Evolutionary conservation across 2,888 invertebrate genomes (phyloP).

Genomic region (Calephelis perditalis): DNA sequence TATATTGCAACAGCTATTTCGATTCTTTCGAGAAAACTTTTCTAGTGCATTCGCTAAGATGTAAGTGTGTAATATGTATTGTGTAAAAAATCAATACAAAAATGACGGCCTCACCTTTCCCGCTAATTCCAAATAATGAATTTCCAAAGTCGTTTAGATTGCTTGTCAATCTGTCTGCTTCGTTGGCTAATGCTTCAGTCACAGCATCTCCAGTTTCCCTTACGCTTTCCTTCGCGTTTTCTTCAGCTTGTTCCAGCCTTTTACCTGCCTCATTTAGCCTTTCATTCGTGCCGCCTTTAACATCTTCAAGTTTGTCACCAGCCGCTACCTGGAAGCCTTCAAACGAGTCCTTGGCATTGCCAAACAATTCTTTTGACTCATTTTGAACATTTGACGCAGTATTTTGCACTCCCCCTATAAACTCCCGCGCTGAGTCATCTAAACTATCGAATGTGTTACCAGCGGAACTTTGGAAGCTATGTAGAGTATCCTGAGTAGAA

Average conservation of each 20-base stretch:
- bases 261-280: constrained; percentile 46
- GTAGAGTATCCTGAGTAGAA: constrained; percentile 65
- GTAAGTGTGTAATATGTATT: constrained; percentile 2
- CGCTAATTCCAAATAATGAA: constrained; percentile 66
- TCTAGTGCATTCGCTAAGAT: constrained; percentile 9
- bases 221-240: constrained; percentile 38
- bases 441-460: constrained; percentile 70
- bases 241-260: constrained; percentile 45
- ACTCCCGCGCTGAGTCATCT: constrained; percentile 60
- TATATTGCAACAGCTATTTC: too few relatives aligned
- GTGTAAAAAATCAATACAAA: constrained; percentile 13
- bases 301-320: constrained; percentile 63
- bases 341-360: constrained; percentile 53
- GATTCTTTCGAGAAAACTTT: not conserved
- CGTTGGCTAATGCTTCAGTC: constrained; percentile 45
- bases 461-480: constrained; percentile 70
- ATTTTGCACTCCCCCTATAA: constrained; percentile 45
- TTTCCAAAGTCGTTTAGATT: constrained; percentile 67
- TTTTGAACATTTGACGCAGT: constrained; percentile 43
- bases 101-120: constrained; percentile 52
- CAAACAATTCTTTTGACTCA: constrained; percentile 54
- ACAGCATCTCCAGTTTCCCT: constrained; percentile 42
- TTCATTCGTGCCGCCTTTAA: constrained; percentile 47
- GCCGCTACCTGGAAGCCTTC: constrained; percentile 70
- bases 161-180: constrained; percentile 63